Evolutionary conservation across 1,140 invertebrate species (phyloP).

Genomic region (Lasioglossum albipes): DNA sequence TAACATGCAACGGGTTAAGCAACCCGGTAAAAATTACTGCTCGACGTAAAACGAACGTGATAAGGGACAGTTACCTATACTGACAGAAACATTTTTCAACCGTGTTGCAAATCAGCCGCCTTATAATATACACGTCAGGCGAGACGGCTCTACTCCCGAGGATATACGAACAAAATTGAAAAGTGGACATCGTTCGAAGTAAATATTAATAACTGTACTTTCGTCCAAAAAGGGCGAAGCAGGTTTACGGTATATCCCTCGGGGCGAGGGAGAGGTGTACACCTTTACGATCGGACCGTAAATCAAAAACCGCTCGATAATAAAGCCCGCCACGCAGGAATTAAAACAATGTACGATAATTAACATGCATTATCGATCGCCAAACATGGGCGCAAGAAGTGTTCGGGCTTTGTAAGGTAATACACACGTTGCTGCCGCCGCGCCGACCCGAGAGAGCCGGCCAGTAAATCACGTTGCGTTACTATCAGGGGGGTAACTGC

Average conservation of each 20-base stretch:
- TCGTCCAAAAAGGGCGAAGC: not conserved
- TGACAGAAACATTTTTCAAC: too few relatives aligned
- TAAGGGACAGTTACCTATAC: too few relatives aligned
- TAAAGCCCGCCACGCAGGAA: conserved; percentile 55
- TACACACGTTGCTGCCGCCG: conserved; percentile 36
- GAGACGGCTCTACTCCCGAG: not conserved
- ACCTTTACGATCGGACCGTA: conserved; percentile 45
- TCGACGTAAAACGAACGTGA: too few relatives aligned
- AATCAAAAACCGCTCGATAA: conserved; percentile 63
- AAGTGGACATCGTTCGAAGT: not conserved
- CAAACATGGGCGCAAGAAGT: conserved; percentile 24
- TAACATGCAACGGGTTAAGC: too few relatives aligned
- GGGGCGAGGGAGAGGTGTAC: too few relatives aligned
- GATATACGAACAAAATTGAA: not conserved
- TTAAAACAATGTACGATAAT: conserved; percentile 70
- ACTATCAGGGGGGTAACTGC: conserved; percentile 67
- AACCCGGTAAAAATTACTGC: too few relatives aligned
- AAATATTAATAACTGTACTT: not conserved
- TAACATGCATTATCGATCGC: conserved; percentile 60
- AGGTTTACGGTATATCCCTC: not conserved
- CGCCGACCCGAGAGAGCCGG: conserved; percentile 14
- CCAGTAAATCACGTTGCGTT: conserved; percentile 72
- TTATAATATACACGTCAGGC: not conserved
- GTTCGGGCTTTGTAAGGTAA: conserved; percentile 35
- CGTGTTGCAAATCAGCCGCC: not conserved